phyloP scores from a whole-genome alignment of 2,888 invertebrate genomes.

The Steinernema hermaphroditum region DNA sequence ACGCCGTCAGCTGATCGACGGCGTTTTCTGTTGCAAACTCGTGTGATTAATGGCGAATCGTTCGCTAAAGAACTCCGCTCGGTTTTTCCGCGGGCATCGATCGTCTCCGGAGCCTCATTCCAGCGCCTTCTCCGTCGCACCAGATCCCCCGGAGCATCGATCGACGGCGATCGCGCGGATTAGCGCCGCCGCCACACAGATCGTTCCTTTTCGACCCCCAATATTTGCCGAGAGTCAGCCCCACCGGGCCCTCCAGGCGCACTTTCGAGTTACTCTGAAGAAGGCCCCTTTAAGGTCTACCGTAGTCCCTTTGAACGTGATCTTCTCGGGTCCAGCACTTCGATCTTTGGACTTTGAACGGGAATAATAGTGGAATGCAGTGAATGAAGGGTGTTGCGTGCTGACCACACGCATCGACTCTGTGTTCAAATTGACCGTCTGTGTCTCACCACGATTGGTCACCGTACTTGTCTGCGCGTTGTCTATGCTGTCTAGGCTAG shows the following conservation, averaged over 20 bases:
- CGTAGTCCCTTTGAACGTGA: neutral
- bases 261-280: no score
- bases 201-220: constrained; percentile 18
- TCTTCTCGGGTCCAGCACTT: neutral
- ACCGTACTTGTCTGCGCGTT: no score
- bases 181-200: constrained; percentile 29
- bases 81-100: constrained; percentile 18
- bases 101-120: constrained; percentile 14
- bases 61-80: constrained; percentile 11
- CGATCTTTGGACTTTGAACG: neutral
- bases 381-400: no score
- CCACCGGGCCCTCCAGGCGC: no score
- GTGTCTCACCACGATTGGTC: no score
- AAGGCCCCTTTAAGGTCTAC: no score
- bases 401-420: no score
- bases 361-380: neutral
- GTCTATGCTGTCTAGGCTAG: no score
- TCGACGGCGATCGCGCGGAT: constrained; percentile 3
- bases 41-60: constrained; percentile 26
- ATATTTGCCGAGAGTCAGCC: neutral
- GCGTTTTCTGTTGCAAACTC: constrained; percentile 27
- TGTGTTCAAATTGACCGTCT: no score
- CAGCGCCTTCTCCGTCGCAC: constrained; percentile 16
- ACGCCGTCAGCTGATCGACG: constrained; percentile 16
- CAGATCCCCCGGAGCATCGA: constrained; percentile 21